Evolutionary conservation across 2,113 vertebrate species (phyloP).

Genomic region (Tupaia chinensis): DNA sequence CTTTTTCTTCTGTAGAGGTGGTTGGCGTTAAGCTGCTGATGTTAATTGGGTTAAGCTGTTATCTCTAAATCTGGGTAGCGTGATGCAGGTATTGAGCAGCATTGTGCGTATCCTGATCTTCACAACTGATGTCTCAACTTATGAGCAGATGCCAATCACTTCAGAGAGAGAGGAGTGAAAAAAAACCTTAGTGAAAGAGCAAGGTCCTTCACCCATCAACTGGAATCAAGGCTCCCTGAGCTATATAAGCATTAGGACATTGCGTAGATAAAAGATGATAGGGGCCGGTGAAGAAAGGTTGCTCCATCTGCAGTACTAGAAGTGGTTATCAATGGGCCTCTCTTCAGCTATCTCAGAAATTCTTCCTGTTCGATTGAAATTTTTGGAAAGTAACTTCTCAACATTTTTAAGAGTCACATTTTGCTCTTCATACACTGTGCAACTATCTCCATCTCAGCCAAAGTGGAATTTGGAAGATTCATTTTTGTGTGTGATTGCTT

Average conservation of each 20-base stretch:
- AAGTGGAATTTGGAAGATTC: slow-evolving; percentile 2
- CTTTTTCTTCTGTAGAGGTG: slow-evolving; percentile 60
- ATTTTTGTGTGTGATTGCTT: slow-evolving; percentile 16
- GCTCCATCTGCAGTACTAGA: not conserved
- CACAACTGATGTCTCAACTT: not conserved
- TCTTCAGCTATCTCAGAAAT: not conserved
- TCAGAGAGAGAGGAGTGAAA: not conserved
- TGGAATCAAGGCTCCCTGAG: not conserved
- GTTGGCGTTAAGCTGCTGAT: not conserved
- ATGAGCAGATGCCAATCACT: not conserved
- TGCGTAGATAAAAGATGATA: not conserved
- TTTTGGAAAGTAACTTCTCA: not conserved
- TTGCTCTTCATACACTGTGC: not conserved
- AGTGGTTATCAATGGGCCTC: not conserved
- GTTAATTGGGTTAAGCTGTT: slow-evolving; percentile 60
- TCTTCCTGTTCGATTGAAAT: not conserved
- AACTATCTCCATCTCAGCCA: slow-evolving; percentile 1
- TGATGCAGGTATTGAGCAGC: slow-evolving; percentile 38
- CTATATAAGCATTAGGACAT: not conserved
- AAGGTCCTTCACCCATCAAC: not conserved
- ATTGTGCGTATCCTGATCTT: slow-evolving; percentile 20
- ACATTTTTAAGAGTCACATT: not conserved
- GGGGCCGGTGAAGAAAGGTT: not conserved
- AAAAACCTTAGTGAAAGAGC: not conserved
- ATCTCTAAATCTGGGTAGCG: slow-evolving; percentile 48